These are phyloP conservation scores for Cromileptes altivelis DNA, from an alignment of 2,113 vertebrate genomes.

Conservation along the genomic window DNA sequence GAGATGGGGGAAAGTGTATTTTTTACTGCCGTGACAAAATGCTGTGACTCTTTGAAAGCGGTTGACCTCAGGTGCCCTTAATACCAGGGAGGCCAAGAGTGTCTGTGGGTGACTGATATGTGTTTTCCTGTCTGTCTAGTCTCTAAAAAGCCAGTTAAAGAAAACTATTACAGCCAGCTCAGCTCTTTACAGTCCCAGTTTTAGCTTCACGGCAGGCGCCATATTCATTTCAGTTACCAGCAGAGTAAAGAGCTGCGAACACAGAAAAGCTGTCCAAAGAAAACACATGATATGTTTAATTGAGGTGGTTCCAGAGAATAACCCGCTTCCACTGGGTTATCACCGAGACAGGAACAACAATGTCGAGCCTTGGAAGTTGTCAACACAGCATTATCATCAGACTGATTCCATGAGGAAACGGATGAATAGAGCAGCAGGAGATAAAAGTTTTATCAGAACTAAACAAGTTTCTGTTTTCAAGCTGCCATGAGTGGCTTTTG, in stretches of 20 bases:
- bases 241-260: constrained; percentile 43
- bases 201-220: constrained; percentile 16
- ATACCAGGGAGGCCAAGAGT: constrained; percentile 38
- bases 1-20: constrained; percentile 15
- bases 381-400: constrained; percentile 14
- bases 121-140: constrained; percentile 41
- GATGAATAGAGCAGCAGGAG: not conserved
- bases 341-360: constrained; percentile 35
- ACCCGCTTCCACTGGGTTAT: constrained; percentile 19
- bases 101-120: constrained; percentile 51
- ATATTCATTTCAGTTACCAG: constrained; percentile 40
- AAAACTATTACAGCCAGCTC: constrained; percentile 13
- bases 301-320: constrained; percentile 12
- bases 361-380: constrained; percentile 15
- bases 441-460: constrained; percentile 8
- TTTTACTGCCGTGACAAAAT: constrained; percentile 53
- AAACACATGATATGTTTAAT: constrained; percentile 51
- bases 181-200: constrained; percentile 16
- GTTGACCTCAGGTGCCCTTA: constrained; percentile 57
- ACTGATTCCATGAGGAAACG: not conserved
- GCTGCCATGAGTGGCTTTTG: not conserved
- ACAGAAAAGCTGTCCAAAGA: constrained; percentile 43
- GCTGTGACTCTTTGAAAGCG: constrained; percentile 48
- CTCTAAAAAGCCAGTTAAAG: constrained; percentile 34
- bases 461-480: constrained; percentile 2